Percentiles rank a stretch among this genome's conserved stretches.
These are phyloP conservation scores for Lysandra bellargus DNA, from an alignment of 2,888 invertebrate species.

Conservation along the genomic window DNA sequence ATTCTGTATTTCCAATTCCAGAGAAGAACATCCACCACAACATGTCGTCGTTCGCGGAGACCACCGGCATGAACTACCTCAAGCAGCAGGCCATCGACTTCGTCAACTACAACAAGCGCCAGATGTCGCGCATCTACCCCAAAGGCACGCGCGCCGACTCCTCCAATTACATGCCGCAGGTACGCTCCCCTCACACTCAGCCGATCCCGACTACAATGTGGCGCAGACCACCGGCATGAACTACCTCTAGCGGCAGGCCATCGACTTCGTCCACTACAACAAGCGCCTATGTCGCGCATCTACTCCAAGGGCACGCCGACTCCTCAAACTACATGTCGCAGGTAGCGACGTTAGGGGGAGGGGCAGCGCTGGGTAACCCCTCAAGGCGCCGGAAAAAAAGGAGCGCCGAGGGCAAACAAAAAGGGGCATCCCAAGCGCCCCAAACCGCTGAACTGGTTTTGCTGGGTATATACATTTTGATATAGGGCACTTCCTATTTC, in stretches of 20 bases:
- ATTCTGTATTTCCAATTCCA: slow-evolving; percentile 62
- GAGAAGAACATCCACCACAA: slow-evolving; percentile 97
- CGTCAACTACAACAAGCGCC: slow-evolving; percentile 99
- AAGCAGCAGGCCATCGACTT: slow-evolving; percentile 98
- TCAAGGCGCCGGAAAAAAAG: no score
- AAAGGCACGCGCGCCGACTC: slow-evolving; percentile 99
- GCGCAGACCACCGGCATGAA: slow-evolving; percentile 98
- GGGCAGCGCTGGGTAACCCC: no score
- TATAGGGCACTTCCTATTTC: no score
- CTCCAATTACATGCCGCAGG: slow-evolving; percentile 99
- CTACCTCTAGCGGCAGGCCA: slow-evolving; percentile 96
- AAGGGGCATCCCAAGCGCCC: no score
- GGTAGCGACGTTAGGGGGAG: slow-evolving; percentile 67
- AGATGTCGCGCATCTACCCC: slow-evolving; percentile 99
- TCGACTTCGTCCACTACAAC: slow-evolving; percentile 99
- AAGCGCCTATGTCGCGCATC: slow-evolving; percentile 98
- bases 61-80: slow-evolving; percentile 96
- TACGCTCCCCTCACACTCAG: slow-evolving; percentile 54
- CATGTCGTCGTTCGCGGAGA: slow-evolving; percentile 99
- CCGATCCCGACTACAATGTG: no score
- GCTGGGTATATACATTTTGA: no score
- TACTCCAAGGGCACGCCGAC: slow-evolving; percentile 99
- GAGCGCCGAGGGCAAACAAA: no score
- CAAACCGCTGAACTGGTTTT: no score
- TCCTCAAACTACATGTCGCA: slow-evolving; percentile 99